Conservation (phyloP, 2,113 vertebrate species). For the Ondatra zibethicus region DNA sequence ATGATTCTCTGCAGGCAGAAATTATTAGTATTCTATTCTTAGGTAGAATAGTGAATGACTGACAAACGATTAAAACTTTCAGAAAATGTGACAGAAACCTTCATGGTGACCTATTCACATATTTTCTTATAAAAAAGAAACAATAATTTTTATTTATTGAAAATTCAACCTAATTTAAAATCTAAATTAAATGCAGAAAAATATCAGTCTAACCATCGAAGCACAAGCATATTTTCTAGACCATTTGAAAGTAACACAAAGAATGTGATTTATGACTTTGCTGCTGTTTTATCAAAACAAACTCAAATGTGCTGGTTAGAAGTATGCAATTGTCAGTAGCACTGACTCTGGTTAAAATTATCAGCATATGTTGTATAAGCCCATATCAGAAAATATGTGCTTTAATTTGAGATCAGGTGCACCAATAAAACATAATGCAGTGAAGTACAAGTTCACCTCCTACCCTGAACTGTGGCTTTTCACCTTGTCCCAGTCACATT, state of each 20-base stretch:
- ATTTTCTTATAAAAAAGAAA: slow-evolving; percentile 58
- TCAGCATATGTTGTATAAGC: not conserved
- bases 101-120: slow-evolving; percentile 73
- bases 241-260: slow-evolving; percentile 56
- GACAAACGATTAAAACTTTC: slow-evolving; percentile 78
- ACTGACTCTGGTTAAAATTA: not conserved
- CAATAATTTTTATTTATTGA: not conserved
- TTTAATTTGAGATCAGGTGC: not conserved
- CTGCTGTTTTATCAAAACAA: not conserved
- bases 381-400: not conserved
- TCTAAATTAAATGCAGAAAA: slow-evolving; percentile 55
- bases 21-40: slow-evolving; percentile 84
- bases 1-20: slow-evolving; percentile 81
- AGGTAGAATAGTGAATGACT: slow-evolving; percentile 72
- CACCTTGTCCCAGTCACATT: not conserved
- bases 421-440: not conserved
- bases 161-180: slow-evolving; percentile 53
- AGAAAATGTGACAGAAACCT: slow-evolving; percentile 72
- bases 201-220: slow-evolving; percentile 1
- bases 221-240: not conserved
- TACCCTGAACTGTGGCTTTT: not conserved
- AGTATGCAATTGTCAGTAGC: not conserved
- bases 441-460: not conserved
- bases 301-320: not conserved
- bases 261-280: not conserved